Evolutionary conservation across 2,797 vertebrate genomes (phyloP).

Genomic region (Tangara arthus): DNA sequence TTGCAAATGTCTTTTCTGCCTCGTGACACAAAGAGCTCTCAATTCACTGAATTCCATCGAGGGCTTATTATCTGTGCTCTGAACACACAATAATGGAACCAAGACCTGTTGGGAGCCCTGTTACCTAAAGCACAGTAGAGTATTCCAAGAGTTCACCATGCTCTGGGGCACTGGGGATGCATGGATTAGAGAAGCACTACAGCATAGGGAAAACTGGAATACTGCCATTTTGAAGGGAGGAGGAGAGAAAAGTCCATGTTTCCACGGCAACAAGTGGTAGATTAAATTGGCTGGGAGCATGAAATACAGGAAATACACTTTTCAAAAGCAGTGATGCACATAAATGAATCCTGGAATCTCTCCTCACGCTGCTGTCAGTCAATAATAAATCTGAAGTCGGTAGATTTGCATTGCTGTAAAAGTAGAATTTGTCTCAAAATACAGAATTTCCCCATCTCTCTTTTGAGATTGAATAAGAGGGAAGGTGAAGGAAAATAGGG

Average conservation of each 20-base stretch:
- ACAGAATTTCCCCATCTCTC: not conserved
- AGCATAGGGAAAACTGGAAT: not conserved
- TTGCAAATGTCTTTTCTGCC: slow-evolving; percentile 48
- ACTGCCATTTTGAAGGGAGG: not conserved
- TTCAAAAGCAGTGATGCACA: not conserved
- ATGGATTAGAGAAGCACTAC: not conserved
- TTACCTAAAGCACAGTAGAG: not conserved
- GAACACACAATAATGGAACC: not conserved
- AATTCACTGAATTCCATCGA: not conserved
- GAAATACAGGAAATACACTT: not conserved
- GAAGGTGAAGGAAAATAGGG: not conserved
- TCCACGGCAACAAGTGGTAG: slow-evolving; percentile 61
- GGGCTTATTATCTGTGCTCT: slow-evolving; percentile 46
- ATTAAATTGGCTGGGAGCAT: not conserved
- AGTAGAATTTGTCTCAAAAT: not conserved
- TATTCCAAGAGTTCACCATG: not conserved
- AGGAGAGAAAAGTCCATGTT: not conserved
- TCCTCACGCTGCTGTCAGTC: not conserved
- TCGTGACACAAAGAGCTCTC: slow-evolving; percentile 55
- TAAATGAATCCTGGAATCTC: not conserved
- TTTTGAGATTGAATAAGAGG: not conserved
- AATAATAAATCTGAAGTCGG: not conserved
- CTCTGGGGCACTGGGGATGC: not conserved
- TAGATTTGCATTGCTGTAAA: not conserved
- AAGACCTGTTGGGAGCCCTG: not conserved